Evolutionary conservation across 2,797 vertebrate species (phyloP).

Genomic region (Columba guinea): DNA sequence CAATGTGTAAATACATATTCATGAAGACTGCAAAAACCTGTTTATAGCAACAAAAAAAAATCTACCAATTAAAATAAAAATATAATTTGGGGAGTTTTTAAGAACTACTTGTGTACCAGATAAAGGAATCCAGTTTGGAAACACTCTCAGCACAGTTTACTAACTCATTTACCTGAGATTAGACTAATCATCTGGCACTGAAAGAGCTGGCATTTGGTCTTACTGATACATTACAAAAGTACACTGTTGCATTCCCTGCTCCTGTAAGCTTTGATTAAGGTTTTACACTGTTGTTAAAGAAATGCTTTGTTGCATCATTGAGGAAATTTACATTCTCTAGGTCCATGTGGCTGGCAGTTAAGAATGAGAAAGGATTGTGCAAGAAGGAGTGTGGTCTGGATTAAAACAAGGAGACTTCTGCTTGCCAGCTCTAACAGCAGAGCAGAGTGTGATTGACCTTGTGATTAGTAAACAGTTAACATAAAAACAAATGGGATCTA

Average conservation of each 20-base stretch:
- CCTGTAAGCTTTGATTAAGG: constrained; percentile 40
- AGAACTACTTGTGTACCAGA: background rate
- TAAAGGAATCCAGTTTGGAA: constrained; percentile 7
- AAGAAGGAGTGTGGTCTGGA: background rate
- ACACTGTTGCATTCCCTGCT: background rate
- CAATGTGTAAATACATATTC: background rate
- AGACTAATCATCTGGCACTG: background rate
- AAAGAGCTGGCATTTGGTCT: constrained; percentile 23
- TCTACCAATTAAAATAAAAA: background rate
- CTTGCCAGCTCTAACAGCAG: background rate
- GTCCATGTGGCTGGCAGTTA: background rate
- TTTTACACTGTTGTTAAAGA: constrained; percentile 8
- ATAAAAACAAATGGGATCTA: background rate
- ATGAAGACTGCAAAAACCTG: background rate
- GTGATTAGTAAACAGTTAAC: background rate
- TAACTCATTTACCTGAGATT: constrained; percentile 47
- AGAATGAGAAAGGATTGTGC: background rate
- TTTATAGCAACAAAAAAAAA: background rate
- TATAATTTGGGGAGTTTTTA: background rate
- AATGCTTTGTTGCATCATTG: background rate
- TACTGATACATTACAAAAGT: constrained; percentile 13
- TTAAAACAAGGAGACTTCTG: background rate
- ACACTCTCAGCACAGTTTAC: background rate
- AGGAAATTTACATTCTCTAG: background rate
- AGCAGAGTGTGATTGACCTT: background rate